Evolutionary conservation across 2,797 vertebrate genomes (phyloP), one percentile per base, ranked within the genome.

Genomic region (Epinephelus malabaricus): DNA sequence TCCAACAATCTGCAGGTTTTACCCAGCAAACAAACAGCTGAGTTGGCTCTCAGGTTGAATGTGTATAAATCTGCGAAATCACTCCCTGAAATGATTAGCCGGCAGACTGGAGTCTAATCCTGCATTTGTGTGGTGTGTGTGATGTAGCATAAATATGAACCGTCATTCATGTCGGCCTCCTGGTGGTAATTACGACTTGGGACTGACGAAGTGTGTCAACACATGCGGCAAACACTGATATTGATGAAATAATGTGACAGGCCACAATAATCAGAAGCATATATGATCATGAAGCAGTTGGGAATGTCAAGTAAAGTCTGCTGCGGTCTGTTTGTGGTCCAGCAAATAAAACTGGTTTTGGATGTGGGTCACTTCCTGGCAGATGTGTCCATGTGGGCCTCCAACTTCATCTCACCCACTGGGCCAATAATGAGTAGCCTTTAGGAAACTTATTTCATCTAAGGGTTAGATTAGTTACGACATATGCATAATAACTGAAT

Each of bases 141-240:
- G 49, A 56, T 67, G 53, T 30, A 34, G 49, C 58, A 34, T 81
- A 59, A 76, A 73, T 69, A 45, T 30, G 60, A 73, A 60, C 65
- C 23, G 55, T 69, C 53, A 15, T 15, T 67, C 34, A 61, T 6
- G 61, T 68, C 67, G 30, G 40, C 43, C 21, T 34, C 21, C 15
- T 9, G 4, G 14, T 40, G 54, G 27, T 76, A 70, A 81, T 81
- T 76, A 79, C 64, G 73, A 73, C 46, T 5, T 9, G 15, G 59
- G 46, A 21, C 2, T 75, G 81, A 67, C 62, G 27, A 68, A 58
- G 68, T 51, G 46, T 49, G 64, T 69, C 58, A 64, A 73, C 68
- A 76, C 76, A 50, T 5, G 54, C 51, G 6, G 69, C 59, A 69
- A 19, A 78, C 15, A 21, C 30, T 21, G 34, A 50, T 56, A 66